Evolutionary conservation across 1,140 invertebrate species (phyloP).

Genomic region (Luehdorfia chinensis): DNA sequence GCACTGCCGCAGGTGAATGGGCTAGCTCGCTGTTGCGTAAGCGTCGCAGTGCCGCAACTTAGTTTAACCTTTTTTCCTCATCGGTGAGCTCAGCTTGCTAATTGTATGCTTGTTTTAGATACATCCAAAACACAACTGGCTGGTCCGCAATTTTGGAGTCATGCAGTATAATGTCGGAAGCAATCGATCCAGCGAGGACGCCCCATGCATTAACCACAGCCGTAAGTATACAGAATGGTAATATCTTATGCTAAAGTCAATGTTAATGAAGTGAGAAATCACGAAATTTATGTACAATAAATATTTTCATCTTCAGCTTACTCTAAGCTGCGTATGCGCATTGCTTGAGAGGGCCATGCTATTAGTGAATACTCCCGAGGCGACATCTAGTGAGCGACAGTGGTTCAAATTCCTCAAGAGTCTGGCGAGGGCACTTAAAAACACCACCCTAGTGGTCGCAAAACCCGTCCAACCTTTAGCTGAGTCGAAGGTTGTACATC

Average conservation of each 20-base stretch:
- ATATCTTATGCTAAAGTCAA: too few species aligned
- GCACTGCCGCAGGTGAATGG: too few species aligned
- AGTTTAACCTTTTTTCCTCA: too few species aligned
- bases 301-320: constrained; percentile 43
- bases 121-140: constrained; percentile 48
- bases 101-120: too few species aligned
- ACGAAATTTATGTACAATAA: too few species aligned
- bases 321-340: constrained; percentile 53
- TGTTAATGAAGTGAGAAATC: too few species aligned
- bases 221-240: constrained; percentile 51
- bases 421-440: constrained; percentile 50
- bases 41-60: too few species aligned
- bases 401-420: constrained; percentile 68
- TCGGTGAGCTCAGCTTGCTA: too few species aligned
- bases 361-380: constrained; percentile 55
- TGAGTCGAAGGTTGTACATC: constrained; percentile 35
- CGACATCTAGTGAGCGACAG: constrained; percentile 56
- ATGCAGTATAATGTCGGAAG: constrained; percentile 47
- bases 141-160: constrained; percentile 58
- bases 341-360: constrained; percentile 46
- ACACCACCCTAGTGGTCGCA: constrained; percentile 38
- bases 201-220: constrained; percentile 43
- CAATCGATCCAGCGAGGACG: constrained; percentile 55
- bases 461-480: constrained; percentile 39
- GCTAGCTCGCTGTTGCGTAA: too few species aligned